A percentile compares a stretch with the other conserved stretches of the same genome.
Evolutionary conservation across 1,140 invertebrate genomes (phyloP).

Genomic region (Phthorimaea operculella): DNA sequence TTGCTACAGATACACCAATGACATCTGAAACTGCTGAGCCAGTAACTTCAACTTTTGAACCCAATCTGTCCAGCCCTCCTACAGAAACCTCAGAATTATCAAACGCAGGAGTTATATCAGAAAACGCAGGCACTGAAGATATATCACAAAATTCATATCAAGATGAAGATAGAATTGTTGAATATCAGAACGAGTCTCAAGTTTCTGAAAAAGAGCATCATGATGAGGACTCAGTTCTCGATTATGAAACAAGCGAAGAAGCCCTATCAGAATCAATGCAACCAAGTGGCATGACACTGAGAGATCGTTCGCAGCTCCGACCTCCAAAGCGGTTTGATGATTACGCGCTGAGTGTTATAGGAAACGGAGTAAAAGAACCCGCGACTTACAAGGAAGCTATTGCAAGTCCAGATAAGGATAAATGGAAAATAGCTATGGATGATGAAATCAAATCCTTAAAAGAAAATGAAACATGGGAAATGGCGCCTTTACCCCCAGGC

Average conservation of each 20-base stretch:
- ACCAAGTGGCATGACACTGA: background rate
- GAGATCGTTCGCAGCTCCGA: background rate
- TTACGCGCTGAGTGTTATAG: background rate
- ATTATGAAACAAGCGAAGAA: background rate
- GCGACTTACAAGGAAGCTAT: conserved; percentile 2
- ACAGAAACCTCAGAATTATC: background rate
- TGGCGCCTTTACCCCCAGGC: background rate
- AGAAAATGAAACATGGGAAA: conserved; percentile 2
- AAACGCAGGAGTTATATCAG: background rate
- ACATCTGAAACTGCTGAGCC: no score
- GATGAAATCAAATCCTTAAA: no score
- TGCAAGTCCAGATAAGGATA: background rate
- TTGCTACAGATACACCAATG: no score
- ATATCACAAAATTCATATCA: background rate
- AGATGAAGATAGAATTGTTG: background rate
- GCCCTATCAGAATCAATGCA: no score
- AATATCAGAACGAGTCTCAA: background rate
- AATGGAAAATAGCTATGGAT: conserved; percentile 7
- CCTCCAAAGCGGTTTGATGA: conserved; percentile 1
- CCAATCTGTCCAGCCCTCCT: background rate
- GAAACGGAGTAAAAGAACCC: conserved; percentile 2
- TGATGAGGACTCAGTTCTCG: background rate
- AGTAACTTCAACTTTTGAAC: no score
- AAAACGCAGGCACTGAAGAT: background rate
- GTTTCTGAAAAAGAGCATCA: background rate